A percentile compares a stretch with the other conserved stretches of the same genome.
Conservation (phyloP, 2,888 invertebrate genomes). For the Eupelmus urozonus region DNA sequence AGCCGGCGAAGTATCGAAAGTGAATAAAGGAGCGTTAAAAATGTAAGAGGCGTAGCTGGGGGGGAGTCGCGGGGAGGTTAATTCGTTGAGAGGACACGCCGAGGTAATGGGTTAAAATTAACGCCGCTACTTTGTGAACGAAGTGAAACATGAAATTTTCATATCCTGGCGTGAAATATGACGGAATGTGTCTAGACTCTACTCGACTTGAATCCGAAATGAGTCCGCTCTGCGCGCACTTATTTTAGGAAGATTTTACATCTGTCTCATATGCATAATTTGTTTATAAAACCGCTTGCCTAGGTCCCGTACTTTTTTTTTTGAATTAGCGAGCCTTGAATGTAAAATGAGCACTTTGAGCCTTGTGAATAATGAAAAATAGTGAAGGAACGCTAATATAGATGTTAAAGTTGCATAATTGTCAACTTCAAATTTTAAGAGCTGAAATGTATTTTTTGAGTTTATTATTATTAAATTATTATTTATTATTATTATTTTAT, state of each 20-base stretch:
- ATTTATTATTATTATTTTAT: too few species aligned
- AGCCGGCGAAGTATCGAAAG: not conserved
- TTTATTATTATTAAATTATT: too few species aligned
- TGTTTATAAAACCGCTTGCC: not conserved
- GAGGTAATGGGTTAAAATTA: constrained; percentile 24
- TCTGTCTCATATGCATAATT: not conserved
- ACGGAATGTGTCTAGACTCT: constrained; percentile 29
- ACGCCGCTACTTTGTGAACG: constrained; percentile 27
- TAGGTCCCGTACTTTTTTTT: too few species aligned
- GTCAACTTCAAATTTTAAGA: too few species aligned
- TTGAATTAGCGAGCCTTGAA: too few species aligned
- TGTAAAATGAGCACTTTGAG: too few species aligned
- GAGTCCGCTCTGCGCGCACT: too few species aligned
- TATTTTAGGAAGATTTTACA: not conserved
- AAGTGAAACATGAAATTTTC: constrained; percentile 41
- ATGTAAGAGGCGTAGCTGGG: not conserved
- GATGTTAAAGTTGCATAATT: too few species aligned
- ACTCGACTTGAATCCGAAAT: constrained; percentile 29
- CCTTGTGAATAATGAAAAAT: too few species aligned
- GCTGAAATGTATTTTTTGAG: too few species aligned
- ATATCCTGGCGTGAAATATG: constrained; percentile 25
- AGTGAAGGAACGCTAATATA: too few species aligned
- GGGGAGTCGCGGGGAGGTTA: not conserved
- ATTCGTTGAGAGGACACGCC: constrained; percentile 8
- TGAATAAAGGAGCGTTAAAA: constrained; percentile 12